These are phyloP conservation scores for Drosophila ezoana DNA, from an alignment of 2,888 invertebrate genomes.

Conservation along the genomic window DNA sequence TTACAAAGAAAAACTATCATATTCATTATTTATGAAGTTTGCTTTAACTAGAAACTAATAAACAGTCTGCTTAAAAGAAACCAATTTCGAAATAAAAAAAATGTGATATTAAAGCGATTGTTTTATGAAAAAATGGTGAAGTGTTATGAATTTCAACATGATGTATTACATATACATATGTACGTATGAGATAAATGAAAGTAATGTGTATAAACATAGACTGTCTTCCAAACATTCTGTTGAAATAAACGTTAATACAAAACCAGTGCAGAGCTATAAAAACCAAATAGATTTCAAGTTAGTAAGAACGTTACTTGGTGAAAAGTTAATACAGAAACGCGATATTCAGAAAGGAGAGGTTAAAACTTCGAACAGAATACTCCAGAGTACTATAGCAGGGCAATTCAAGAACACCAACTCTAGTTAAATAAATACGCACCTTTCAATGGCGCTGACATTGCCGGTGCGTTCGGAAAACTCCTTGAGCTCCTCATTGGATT, in stretches of 20 bases:
- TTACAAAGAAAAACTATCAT: neutral
- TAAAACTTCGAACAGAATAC: slow-evolving; percentile 36
- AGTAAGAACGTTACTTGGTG: slow-evolving; percentile 46
- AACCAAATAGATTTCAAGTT: slow-evolving; percentile 58
- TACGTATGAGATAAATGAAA: slow-evolving; percentile 35
- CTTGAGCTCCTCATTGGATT: slow-evolving; percentile 86
- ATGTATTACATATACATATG: slow-evolving; percentile 5
- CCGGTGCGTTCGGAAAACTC: slow-evolving; percentile 90
- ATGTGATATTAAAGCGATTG: slow-evolving; percentile 12
- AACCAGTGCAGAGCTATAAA: slow-evolving; percentile 85
- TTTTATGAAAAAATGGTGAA: slow-evolving; percentile 1
- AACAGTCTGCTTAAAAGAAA: neutral
- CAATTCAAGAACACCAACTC: slow-evolving; percentile 55
- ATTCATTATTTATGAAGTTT: neutral
- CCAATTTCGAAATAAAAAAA: slow-evolving; percentile 6
- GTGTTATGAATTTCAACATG: neutral
- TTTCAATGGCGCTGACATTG: slow-evolving; percentile 96
- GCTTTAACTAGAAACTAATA: slow-evolving; percentile 8
- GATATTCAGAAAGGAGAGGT: slow-evolving; percentile 18
- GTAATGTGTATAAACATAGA: slow-evolving; percentile 25
- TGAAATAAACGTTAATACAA: slow-evolving; percentile 67
- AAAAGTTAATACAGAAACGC: slow-evolving; percentile 41
- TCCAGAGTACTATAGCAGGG: slow-evolving; percentile 41
- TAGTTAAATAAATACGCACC: slow-evolving; percentile 86
- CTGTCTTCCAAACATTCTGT: slow-evolving; percentile 44